Evolutionary conservation across 2,797 vertebrate species (phyloP).

Genomic region (Scolopax rusticola): DNA sequence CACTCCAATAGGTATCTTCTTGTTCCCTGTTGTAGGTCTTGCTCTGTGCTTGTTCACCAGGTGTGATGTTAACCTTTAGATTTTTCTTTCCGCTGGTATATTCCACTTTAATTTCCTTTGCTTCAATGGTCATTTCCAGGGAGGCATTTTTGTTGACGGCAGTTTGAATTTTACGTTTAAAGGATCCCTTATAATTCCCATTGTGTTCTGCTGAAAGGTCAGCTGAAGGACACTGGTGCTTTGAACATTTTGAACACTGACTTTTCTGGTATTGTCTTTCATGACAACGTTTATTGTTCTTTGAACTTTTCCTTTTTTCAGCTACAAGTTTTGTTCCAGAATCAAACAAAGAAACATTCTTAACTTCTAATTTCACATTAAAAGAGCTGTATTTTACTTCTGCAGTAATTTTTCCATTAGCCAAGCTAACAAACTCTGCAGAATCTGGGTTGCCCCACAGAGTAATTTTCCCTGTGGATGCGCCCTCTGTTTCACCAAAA

Average conservation of each 20-base stretch:
- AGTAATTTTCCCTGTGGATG: constrained; percentile 70
- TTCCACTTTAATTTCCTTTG: constrained; percentile 72
- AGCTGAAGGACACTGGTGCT: background rate
- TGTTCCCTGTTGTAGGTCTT: background rate
- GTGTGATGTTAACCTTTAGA: constrained; percentile 67
- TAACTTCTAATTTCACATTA: constrained; percentile 82
- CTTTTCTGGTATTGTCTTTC: constrained; percentile 42
- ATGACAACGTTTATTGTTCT: constrained; percentile 10
- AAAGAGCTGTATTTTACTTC: constrained; percentile 76
- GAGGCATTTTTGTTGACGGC: constrained; percentile 22
- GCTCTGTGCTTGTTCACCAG: background rate
- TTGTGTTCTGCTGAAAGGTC: background rate
- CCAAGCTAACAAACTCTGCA: background rate
- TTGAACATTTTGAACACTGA: background rate
- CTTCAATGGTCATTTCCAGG: constrained; percentile 75
- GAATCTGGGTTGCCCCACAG: constrained; percentile 36
- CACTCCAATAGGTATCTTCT: background rate
- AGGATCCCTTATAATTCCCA: background rate
- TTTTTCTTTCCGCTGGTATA: constrained; percentile 60
- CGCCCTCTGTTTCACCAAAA: constrained; percentile 70
- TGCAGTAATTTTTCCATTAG: constrained; percentile 73
- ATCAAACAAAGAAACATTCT: constrained; percentile 69
- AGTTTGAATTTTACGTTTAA: constrained; percentile 26
- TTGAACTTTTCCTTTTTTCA: constrained; percentile 63
- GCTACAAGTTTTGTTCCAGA: constrained; percentile 64